Evolutionary conservation across 2,888 invertebrate species (phyloP).

Genomic region (Leucophenga maculata): DNA sequence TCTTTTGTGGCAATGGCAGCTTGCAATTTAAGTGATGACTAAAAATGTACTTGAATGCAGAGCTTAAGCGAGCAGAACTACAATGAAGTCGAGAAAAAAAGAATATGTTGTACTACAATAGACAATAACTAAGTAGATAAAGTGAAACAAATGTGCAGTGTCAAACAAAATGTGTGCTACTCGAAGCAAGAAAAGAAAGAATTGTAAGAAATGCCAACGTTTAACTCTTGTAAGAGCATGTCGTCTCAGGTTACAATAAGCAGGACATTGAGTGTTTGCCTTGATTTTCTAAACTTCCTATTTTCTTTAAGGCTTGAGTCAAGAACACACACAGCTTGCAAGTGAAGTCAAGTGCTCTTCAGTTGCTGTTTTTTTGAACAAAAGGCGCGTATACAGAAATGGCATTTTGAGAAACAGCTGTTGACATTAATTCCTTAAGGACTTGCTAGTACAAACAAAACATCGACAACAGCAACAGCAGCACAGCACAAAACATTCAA

Average conservation of each 20-base stretch:
- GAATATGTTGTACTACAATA: not conserved
- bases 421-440: conserved; percentile 41
- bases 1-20: not conserved
- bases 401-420: conserved; percentile 25
- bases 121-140: conserved; percentile 8
- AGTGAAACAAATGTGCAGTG: conserved; percentile 3
- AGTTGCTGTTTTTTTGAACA: not conserved
- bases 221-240: too few species aligned
- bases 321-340: not conserved
- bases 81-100: conserved; percentile 2
- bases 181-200: not conserved
- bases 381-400: conserved; percentile 13
- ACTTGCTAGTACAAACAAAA: conserved; percentile 19
- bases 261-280: not conserved
- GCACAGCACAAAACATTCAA: not conserved
- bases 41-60: not conserved
- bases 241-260: not conserved
- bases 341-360: conserved; percentile 10
- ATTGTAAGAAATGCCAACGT: not conserved
- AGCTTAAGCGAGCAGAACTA: not conserved
- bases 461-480: not conserved
- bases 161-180: not conserved
- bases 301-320: too few species aligned
- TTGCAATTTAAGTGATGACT: conserved; percentile 5
- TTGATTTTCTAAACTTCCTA: too few species aligned